These are phyloP conservation scores for Catharus fuscescens DNA, from an alignment of 2,113 vertebrate species.

Conservation along the genomic window DNA sequence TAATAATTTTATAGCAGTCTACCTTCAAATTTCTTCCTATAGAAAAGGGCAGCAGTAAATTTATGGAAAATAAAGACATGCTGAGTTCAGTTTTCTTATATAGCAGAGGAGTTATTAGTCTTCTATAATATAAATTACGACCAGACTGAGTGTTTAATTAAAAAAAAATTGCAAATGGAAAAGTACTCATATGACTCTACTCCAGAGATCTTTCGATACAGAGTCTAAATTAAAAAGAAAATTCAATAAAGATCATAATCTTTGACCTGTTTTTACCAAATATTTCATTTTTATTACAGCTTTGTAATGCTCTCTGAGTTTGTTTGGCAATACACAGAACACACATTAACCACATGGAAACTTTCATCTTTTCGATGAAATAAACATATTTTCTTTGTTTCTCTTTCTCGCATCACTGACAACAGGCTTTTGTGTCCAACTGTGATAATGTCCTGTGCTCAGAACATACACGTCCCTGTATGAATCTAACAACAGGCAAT, in stretches of 20 bases:
- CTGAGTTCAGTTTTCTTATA: slow-evolving; percentile 35
- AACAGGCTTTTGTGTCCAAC: slow-evolving; percentile 46
- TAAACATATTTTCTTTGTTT: slow-evolving; percentile 50
- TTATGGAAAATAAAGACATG: slow-evolving; percentile 44
- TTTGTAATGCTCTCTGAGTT: neutral
- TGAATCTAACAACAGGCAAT: slow-evolving; percentile 48
- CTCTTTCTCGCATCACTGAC: slow-evolving; percentile 29
- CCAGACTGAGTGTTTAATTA: slow-evolving; percentile 8
- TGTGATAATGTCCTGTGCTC: slow-evolving; percentile 60
- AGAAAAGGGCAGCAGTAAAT: slow-evolving; percentile 47
- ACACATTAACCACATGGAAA: slow-evolving; percentile 30
- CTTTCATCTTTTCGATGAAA: neutral
- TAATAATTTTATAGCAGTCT: slow-evolving; percentile 20
- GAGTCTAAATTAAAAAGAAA: slow-evolving; percentile 20
- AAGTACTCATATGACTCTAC: neutral
- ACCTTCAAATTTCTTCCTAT: neutral
- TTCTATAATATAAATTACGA: slow-evolving; percentile 44
- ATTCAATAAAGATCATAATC: neutral
- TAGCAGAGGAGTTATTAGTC: slow-evolving; percentile 22
- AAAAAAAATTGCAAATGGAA: slow-evolving; percentile 6
- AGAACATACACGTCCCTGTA: neutral
- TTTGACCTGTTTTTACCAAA: slow-evolving; percentile 27
- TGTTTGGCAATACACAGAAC: slow-evolving; percentile 10
- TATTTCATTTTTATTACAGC: slow-evolving; percentile 14
- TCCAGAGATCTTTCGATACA: neutral